Base-by-base conservation (phyloP, 2,113 vertebrate genomes). In the Urocolius indicus region DNA sequence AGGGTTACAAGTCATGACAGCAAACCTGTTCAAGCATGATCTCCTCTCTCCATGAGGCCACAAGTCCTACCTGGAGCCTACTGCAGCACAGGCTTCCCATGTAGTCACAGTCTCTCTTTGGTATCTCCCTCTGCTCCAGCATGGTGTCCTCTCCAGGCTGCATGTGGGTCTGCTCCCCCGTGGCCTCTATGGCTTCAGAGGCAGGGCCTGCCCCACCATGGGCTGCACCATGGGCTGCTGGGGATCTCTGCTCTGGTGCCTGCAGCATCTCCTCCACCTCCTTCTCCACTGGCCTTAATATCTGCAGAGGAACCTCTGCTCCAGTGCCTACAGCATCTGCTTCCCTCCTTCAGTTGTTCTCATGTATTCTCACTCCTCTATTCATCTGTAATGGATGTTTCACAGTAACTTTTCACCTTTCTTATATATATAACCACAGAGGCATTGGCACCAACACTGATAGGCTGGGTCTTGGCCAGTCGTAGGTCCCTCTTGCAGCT, bases 241-340 rank as follows among this genome's bases (percentile, higher is more conserved):
- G 7, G 20, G 65, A 29, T 11, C 13, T 58, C 62, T 41, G 30
- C 27, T 19, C 10, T 7, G 16, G 13, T 2, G 17, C 38, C 38
- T 41, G 38, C 38, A 41, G 38, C 38, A 41, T 41, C 38, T 41
- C 38, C 38, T 41, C 38, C 69, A 41, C 48, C 9, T 52, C 63
- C 41, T 49, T 14, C 38, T 41, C 38, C 38, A 41, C 38, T 41
- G 61, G 6, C 17, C 34, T 15, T 52, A 48, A 1, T 3, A 16
- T 9, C 24, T 54, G 52, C n/a, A 48, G 23, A 8, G 54, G 14
- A 32, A 66, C 23, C 20, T 77, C 58, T 48, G 6, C n/a, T 43
- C 18, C 2, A 0, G 20, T 8, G 4, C n/a, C 15, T 27, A 27
- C 5, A 43, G 13, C 21, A 48, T 6, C 2, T 43, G 5, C 21